Conservation (phyloP, 2,888 invertebrate genomes). For the Aspidiotus rigidus region DNA sequence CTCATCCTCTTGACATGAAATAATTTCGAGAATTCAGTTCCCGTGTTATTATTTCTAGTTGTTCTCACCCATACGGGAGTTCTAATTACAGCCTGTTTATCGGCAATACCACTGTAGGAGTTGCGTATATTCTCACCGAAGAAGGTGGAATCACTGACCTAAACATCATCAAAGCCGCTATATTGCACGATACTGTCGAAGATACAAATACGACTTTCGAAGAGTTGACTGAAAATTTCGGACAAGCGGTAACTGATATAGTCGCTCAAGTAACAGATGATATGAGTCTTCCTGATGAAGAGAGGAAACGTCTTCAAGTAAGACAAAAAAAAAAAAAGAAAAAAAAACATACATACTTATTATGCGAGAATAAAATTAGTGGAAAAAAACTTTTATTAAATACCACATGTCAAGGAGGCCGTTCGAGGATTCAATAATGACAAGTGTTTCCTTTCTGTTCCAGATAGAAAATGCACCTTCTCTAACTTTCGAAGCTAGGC, state of each 20-base stretch:
- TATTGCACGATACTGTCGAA: slow-evolving; percentile 76
- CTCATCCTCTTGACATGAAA: too few species aligned
- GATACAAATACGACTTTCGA: slow-evolving; percentile 67
- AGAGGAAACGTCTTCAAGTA: slow-evolving; percentile 54
- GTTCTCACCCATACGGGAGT: neutral
- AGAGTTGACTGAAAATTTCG: slow-evolving; percentile 58
- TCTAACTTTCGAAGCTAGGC: slow-evolving; percentile 54
- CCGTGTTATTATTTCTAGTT: too few species aligned
- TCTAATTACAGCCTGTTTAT: too few species aligned
- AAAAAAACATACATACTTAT: too few species aligned
- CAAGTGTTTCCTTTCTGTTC: neutral
- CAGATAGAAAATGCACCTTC: slow-evolving; percentile 52
- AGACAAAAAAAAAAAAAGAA: neutral
- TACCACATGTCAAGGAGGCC: too few species aligned
- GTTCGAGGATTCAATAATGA: too few species aligned
- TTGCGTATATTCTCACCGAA: slow-evolving; percentile 56
- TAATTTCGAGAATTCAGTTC: too few species aligned
- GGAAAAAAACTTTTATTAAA: too few species aligned
- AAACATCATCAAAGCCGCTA: slow-evolving; percentile 56
- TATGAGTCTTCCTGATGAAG: slow-evolving; percentile 54
- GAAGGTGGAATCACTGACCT: slow-evolving; percentile 54
- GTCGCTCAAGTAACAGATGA: slow-evolving; percentile 65
- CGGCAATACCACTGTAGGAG: slow-evolving; percentile 46
- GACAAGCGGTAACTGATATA: slow-evolving; percentile 50
- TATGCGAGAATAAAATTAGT: too few species aligned